Evolutionary conservation across 2,113 vertebrate species (phyloP), one percentile per base, ranked within the genome.

Genomic region (Ciconia stormi): DNA sequence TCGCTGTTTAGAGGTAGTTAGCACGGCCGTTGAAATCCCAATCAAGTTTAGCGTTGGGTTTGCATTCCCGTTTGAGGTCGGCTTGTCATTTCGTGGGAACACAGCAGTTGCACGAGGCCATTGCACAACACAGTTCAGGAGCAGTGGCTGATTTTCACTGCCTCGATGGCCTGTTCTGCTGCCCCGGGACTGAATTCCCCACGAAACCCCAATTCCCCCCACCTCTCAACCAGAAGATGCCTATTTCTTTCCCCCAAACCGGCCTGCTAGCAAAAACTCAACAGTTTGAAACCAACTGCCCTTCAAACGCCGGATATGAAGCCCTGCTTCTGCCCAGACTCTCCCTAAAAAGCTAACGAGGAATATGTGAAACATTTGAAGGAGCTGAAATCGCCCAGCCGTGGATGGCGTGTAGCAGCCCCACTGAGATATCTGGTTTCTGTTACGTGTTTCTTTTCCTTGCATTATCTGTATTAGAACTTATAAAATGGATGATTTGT

Each of bases 401-500:
- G 14, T 0, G 58, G 82, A 90, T 73, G 73, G 95, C 14, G 6
- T 88, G 90, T 62, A 89, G 62, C 90, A 87, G 78, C 84, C 58
- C 40, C 66, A 65, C 56, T 7, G 83, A 86, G 85, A 92, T 83
- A 49, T 97, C 97, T 97, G 97, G 73, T 97, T 97, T 89, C 53
- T 97, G 94, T 97, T 97, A 97, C 9, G 13, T 89, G 91, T 94
- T 93, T 95, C 93, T 97, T 97, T 95, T 85, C 83, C 81, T 94
- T 93, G 91, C 83, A 92, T 97, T 97, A 96, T 97, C 97, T 93
- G 84, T 72, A 86, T 95, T 92, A 96, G 78, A 94, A 93, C 94
- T 95, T 96, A 93, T 95, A 96, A 96, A 96, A 93, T 38, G 80
- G 72, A 92, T 95, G 94, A 97, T 97, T 92, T 97, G 88, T 92